Evolutionary conservation across 2,113 vertebrate genomes (phyloP), one percentile per base, ranked within the genome.

Genomic region (Polypterus bichir): DNA sequence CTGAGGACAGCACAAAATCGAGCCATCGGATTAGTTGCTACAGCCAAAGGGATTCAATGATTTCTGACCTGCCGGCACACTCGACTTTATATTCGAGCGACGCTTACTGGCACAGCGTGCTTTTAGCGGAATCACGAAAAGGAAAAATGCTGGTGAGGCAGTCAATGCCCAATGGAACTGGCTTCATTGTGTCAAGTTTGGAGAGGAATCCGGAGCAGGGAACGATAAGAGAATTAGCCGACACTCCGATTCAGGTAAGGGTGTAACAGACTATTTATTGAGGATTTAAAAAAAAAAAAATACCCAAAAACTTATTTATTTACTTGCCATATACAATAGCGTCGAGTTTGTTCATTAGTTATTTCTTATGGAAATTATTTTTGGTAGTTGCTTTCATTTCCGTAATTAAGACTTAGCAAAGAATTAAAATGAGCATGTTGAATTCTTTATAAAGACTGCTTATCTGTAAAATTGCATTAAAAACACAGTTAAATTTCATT

Each of bases 101-200:
- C 70, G 77, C 79, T 62, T 79, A 78, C 72, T 78, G 79, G 79
- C 78, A 81, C 70, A 81, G 79, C 63, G 48, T 81, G 75, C 79
- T 81, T 64, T 71, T 81, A 45, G 79, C 77, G 27, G 77, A 81
- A 69, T 78, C 79, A 59, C 73, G 79, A 69, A 77, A 81, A 73
- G 76, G 77, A 61, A 80, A 82, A 66, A 0, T 82, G 66, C 77
- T 82, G 68, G 74, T 81, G 3, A 74, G 80, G 72, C 80, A 82
- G 66, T 77, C 78, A 61, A 61, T 68, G 64, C 77, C 76, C 6
- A 79, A 82, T 65, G 75, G 76, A 48, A 75, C 75, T 69, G 74
- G 80, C 54, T 82, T 81, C 73, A 71, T 78, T 3, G 78, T 82
- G 69, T 82, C 79, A 71, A 82, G 80, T 6, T 55, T 73, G 57